Evolutionary conservation across 2,113 vertebrate species (phyloP), one percentile per base, ranked within the genome.

Genomic region (Nestor notabilis): DNA sequence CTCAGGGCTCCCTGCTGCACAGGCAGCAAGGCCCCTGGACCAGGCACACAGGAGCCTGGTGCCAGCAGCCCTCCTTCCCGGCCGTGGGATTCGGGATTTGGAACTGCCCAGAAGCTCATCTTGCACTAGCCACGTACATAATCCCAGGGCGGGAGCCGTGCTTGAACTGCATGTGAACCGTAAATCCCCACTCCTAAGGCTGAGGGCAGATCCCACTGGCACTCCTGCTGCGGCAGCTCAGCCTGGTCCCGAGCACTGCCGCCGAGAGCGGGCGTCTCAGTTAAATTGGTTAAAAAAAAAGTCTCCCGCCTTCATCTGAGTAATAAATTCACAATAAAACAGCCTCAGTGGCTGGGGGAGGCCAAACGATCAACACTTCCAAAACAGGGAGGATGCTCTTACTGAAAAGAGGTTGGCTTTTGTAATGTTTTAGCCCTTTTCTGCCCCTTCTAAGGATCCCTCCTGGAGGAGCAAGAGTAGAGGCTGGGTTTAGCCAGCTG

Each of bases 321-420:
- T 74, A 90, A 97, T 91, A 97, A 97, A 96, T 94, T 93, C 93
- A 87, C 68, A 94, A 95, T 96, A 96, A 97, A 97, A 93, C 93
- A 93, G 94, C 76, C 89, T 93, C 84, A 24, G 78, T 95, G 96
- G 93, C 94, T 90, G 85, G 75, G 93, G 82, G 68, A 96, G 93
- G 97, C 95, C 93, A 95, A 98, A 89, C 81, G 23, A 97, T 95
- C 96, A 93, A 95, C 93, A 88, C 91, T 96, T 97, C 97, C 95
- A 98, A 98, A 97, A 83, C 89, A 91, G 87, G 95, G 94, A 96
- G 96, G 96, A 97, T 94, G 96, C 21, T 95, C 90, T 97, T 94
- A 92, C 88, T 93, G 92, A 92, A 87, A 92, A 74, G 75, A 97
- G 89, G 81, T 90, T n/a, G 21, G 94, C 95, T 97, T 97, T 97